These are phyloP conservation scores for Gambusia holbrooki DNA, from an alignment of 2,113 vertebrate genomes.

Conservation along the genomic window DNA sequence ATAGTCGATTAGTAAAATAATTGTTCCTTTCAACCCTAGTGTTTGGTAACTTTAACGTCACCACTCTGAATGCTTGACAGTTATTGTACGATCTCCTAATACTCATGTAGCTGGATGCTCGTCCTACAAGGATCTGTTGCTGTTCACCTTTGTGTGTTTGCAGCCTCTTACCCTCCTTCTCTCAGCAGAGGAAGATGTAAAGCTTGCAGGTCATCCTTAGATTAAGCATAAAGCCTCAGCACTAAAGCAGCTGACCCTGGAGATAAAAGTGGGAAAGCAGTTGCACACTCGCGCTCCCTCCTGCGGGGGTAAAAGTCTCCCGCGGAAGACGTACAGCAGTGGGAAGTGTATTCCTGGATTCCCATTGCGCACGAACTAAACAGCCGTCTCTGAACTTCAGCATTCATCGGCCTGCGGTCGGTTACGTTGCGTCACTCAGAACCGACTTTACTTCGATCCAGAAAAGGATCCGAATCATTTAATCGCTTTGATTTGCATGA, in stretches of 20 bases:
- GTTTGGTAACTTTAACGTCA: slow-evolving; percentile 7
- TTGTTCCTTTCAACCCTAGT: too few relatives aligned
- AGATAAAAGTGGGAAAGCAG: slow-evolving; percentile 50
- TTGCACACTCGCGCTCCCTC: slow-evolving; percentile 30
- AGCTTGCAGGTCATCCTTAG: slow-evolving; percentile 72
- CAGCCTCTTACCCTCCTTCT: slow-evolving; percentile 23
- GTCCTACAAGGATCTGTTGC: background rate
- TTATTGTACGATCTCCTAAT: slow-evolving; percentile 2
- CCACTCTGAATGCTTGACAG: slow-evolving; percentile 6
- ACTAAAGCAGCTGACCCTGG: slow-evolving; percentile 67
- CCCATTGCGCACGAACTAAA: slow-evolving; percentile 43
- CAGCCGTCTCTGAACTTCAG: slow-evolving; percentile 25
- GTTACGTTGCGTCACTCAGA: too few relatives aligned
- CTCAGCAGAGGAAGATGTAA: slow-evolving; percentile 47
- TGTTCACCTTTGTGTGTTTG: background rate
- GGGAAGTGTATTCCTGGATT: slow-evolving; percentile 48
- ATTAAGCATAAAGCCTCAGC: slow-evolving; percentile 70
- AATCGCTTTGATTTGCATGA: slow-evolving; percentile 19
- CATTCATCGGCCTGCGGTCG: slow-evolving; percentile 10
- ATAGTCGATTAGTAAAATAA: too few relatives aligned
- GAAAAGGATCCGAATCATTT: slow-evolving; percentile 8
- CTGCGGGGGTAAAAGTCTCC: slow-evolving; percentile 26
- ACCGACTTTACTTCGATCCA: background rate
- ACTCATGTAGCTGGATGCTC: slow-evolving; percentile 2
- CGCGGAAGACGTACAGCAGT: slow-evolving; percentile 32